Base-by-base conservation (phyloP, 2,888 invertebrate species). In the Antheraea assamensis region DNA sequence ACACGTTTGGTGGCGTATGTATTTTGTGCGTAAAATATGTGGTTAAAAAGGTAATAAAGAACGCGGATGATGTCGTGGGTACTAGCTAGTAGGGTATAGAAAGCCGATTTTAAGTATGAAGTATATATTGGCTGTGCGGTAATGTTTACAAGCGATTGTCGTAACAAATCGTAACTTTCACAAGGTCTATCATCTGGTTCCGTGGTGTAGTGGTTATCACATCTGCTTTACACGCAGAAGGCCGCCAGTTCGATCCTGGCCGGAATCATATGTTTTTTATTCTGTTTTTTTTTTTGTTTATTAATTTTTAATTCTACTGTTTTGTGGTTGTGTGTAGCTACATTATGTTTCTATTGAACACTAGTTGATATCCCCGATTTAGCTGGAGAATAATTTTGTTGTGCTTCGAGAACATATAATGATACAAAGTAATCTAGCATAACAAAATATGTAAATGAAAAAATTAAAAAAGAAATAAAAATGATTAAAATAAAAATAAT, bases 171-270 rank as follows among this genome's bases (percentile, higher is more conserved):
- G 4, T 27, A 17, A 61, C 15, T 61, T 61, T 27, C 61, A 17
- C 17, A 0, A 3, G 2, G 27, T 27, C 0, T 0, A 3, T 0
- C 76, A 87, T 79, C 78, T 70, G 92, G 92, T 97, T 96, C 96
- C 96, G 97, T 97, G 96, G 96, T 97, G 97, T 97, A 97, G 97
- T 96, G 97, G 97, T 97, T 97, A 97, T 97, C 97, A 97, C 97
- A 97, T 97, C 97, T 97, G 97, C 97, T 97, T 97, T 92, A 92
- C 92, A 92, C 92, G 92, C 92, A 92, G 92, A 92, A 92, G 92
- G 92, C 88, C 92, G 92, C 92, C 92, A 92, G 92, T 92, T 92
- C 92, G 92, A 92, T 92, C 92, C 92, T 92, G 92, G 92, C 92
- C 91, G 92, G 92, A 92, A 92, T 92, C 92, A 92, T 81, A 85